Evolutionary conservation across 2,888 invertebrate genomes (phyloP), one percentile per base, ranked within the genome.

Genomic region (Diloba caeruleocephala): DNA sequence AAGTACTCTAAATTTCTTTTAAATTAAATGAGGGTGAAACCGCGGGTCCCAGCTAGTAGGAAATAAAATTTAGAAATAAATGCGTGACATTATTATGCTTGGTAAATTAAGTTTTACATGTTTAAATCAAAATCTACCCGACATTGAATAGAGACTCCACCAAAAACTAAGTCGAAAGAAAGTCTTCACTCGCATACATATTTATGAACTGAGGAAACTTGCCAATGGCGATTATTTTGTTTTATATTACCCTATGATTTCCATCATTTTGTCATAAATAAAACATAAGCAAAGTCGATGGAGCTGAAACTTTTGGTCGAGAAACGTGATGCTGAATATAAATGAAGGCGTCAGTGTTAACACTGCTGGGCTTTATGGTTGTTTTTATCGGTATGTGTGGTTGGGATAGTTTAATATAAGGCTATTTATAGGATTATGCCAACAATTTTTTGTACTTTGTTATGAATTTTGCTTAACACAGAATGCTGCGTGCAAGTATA

Each of bases 321-420:
- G 17, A 25, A n/a, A 37, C 78, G 71, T 78, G 78, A 41, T 57
- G 10, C 33, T 31, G 75, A 78, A 76, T 74, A 71, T 51, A n/a
- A n/a, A 69, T 77, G 74, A 61, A 10, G 10, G 31, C 26, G 9
- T 17, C 14, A 3, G 12, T 10, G 49, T 37, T 39, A 44, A 36
- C 43, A 39, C 31, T 43, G 42, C 21, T 44, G 33, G 12, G 28
- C 14, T 32, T 33, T 46, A 19, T 17, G 36, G 13, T 9, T 1
- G 13, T 37, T 51, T 54, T 60, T 55, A 54, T 37, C 8, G 28
- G 8, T 13, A 26, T 39, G 19, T 31, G 19, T 42, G 28, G 10
- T 34, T 19, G 12, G 6, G 14, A 1, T 6, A 21, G 6, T 23
- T 26, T 26, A 33, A 37, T 52, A 26, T 39, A 37, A 15, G 5